Base-by-base conservation (phyloP, 1,140 invertebrate genomes). In the Drosophila equinoxialis region DNA sequence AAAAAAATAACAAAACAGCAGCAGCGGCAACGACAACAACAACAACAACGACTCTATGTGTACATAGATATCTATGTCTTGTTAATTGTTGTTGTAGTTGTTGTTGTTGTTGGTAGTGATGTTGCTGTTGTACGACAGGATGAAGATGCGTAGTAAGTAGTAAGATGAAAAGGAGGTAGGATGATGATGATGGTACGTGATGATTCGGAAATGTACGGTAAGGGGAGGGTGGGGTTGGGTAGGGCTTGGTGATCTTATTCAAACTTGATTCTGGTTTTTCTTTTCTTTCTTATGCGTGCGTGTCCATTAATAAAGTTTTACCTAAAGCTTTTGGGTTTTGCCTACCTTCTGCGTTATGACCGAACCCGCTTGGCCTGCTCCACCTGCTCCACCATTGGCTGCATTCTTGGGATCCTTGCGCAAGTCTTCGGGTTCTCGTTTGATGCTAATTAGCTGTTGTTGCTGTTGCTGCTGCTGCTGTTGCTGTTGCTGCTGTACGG, bases 341-440 rank as follows among this genome's bases (percentile, higher is more conserved):
- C 89, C 68, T 87, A 91, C 91, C 91, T 91, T 92, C 67, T 85
- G 90, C 76, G 83, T 84, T 79, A 84, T 85, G 70, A 81, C 83
- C 51, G 84, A 76, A 14, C 79, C 79, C 54, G 63, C 65, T 57
- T 75, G 79, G 59, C 80, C 82, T 8, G 81, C 71, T 6, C 73
- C 55, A 42, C 63, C 51, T 20, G 71, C 59, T 57, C 63, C 76
- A 65, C 68, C 69, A 65, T 75, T 74, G 65, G 57, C 86, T 65
- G 73, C 83, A 68, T 89, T 92, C 68, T 92, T 92, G 33, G 91
- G 91, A 78, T 92, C 91, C 81, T 92, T 92, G 72, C 91, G 91
- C 70, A 92, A 70, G 75, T 92, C 91, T 85, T 92, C 91, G 65
- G 91, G 91, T 69, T 92, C 91, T 65, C 91, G 87, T 77, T 92